These are phyloP conservation scores for Nymphicus hollandicus DNA, from an alignment of 2,113 vertebrate species.

Conservation along the genomic window DNA sequence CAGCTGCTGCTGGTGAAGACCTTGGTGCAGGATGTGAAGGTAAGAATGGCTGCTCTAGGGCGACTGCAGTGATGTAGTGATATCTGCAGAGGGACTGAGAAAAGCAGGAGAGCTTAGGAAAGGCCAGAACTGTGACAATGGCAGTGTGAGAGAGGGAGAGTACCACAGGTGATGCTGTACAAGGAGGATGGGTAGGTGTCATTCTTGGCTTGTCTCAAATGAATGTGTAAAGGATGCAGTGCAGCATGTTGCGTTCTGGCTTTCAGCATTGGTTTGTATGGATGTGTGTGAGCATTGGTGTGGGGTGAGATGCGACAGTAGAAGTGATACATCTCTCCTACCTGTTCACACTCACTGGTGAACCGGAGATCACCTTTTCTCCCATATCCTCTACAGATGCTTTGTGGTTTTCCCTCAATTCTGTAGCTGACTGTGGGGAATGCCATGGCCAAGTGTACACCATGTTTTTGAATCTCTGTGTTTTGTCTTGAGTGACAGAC, in stretches of 20 bases:
- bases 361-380: background rate
- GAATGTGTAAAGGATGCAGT: background rate
- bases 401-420: background rate
- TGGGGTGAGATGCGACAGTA: background rate
- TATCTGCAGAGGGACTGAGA: background rate
- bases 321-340: background rate
- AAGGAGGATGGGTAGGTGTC: background rate
- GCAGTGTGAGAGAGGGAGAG: background rate
- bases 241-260: background rate
- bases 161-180: background rate
- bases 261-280: background rate
- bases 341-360: background rate
- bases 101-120: background rate
- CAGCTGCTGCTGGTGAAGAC: conserved; percentile 8
- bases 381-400: background rate
- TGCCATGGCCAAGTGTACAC: background rate
- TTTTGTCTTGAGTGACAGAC: conserved; percentile 45
- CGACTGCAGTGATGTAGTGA: background rate
- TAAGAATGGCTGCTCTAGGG: background rate
- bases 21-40: background rate
- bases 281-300: background rate
- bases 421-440: background rate
- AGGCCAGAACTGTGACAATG: background rate
- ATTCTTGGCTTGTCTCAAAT: background rate
- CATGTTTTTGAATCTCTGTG: background rate